Evolutionary conservation across 2,797 vertebrate species (phyloP), one percentile per base, ranked within the genome.

Genomic region (Dendrocincla fuliginosa): DNA sequence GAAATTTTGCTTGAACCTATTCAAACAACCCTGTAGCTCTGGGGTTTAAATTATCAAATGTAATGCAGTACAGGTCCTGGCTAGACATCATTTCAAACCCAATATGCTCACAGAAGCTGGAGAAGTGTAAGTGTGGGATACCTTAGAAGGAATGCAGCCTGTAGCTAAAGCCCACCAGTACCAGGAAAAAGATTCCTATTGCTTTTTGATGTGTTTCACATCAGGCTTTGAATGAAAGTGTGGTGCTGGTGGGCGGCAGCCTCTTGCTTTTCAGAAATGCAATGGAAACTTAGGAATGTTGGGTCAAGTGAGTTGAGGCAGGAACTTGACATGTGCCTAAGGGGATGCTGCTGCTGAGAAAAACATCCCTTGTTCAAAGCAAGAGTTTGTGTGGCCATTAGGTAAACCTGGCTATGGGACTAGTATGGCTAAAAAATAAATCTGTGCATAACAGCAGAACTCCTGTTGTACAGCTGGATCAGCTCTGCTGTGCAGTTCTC

Each of bases 151-250:
- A 89, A 63, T 74, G 24, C 46, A 87, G 71, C 52, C 81, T 87
- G 49, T 49, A 93, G 92, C 87, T 93, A 89, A 94, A 93, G 39
- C 53, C 81, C 52, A 80, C 68, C 61, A 60, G 60, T 35, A 79
- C 32, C 56, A 68, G n/a, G 19, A 84, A 90, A 79, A 90, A 67
- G n/a, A 76, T 74, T 80, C 35, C 59, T 59, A 1, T 25, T 87
- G 60, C 68, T 82, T 92, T 95, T 96, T 92, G 53, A 91, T 78
- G 53, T 78, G 65, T 69, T 89, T 84, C 71, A 39, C 39, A 83
- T 75, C 68, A 89, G 65, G 22, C 76, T 92, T 39, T 71, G 65
- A 77, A 91, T 57, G 57, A 90, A 49, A 87, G 35, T 11, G 12
- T 5, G 5, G 52, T 90, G 60, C 59, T 74, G 53, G 53, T 87